Base-by-base conservation (phyloP, 1,140 invertebrate genomes). In the Leptinotarsa defecta region DNA sequence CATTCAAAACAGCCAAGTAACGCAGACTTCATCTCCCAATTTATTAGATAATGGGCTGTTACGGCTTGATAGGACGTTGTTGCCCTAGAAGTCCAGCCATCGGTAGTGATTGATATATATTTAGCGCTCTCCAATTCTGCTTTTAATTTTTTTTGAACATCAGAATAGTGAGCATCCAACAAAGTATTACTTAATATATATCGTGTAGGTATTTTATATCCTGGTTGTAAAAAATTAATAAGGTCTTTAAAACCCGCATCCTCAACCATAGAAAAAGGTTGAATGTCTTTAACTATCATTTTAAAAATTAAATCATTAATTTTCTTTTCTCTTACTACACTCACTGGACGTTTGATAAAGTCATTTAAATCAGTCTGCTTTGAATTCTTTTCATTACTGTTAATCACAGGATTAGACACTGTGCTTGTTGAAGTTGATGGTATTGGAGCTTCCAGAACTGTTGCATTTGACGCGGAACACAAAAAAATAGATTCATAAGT, bases 221-320 rank as follows among this genome's bases (percentile, higher is more conserved):
- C 69, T 76, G 80, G 77, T 48, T 76, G 76, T 78, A 81, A 79
- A 57, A 77, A 76, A 78, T 71, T 76, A 68, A 73, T 67, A 20
- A 81, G 74, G 13, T 79, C 72, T 79, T 79, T 79, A 77, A 82
- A 83, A 78, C 77, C 78, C 62, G 57, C 62, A 67, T 82, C 80
- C 76, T 83, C 80, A 78, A 80, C 71, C 20, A 76, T 48, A 17
- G 78, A 79, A 80, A 81, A 80, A 68, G 77, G 80, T 68, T 81
- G 77, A 73, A 81, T 52, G 68, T 80, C 79, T 80, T 81, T 81
- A 68, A 79, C 61, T 73, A 76, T 76, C 75, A 80, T 78, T n/a
- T 81, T 80, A 74, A 81, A 77, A 75, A 81, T 77, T 76, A 74
- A 81, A 80, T 76, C 67, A 69, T 71, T 75, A 75, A 74, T 69